Conservation (phyloP, 1,140 invertebrate species). For the Meloidogyne hapla region DNA sequence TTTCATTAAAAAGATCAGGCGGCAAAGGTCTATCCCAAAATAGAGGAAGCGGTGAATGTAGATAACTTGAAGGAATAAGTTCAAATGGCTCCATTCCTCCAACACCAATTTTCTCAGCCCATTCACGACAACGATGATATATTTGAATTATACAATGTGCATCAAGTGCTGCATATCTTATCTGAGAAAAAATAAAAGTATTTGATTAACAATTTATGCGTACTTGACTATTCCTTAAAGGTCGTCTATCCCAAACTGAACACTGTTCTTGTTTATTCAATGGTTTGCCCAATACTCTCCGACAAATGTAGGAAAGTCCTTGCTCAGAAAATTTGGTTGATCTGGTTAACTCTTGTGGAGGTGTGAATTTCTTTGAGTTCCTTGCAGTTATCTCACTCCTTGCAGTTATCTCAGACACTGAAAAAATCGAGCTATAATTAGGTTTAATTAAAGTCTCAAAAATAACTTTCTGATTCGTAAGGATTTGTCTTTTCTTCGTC, state of each 20-base stretch:
- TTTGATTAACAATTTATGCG: not conserved
- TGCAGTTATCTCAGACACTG: not conserved
- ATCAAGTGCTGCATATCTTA: slow-evolving; percentile 24
- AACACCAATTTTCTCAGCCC: slow-evolving; percentile 6
- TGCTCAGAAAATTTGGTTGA: slow-evolving; percentile 6
- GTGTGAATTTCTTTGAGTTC: not conserved
- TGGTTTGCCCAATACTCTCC: slow-evolving; percentile 18
- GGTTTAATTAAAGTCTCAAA: not conserved
- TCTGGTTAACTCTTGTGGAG: not conserved
- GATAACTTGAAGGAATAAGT: slow-evolving; percentile 2
- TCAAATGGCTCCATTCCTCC: slow-evolving; percentile 5
- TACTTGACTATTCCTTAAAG: slow-evolving; percentile 12
- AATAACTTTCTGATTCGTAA: not conserved
- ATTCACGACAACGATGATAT: slow-evolving; percentile 19
- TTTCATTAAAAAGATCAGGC: not conserved
- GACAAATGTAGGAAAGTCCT: slow-evolving; percentile 24
- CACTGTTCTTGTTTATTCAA: slow-evolving; percentile 30
- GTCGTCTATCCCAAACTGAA: slow-evolving; percentile 26
- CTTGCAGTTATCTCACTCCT: too few relatives aligned
- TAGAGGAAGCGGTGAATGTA: slow-evolving; percentile 18
- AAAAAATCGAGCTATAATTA: too few relatives aligned
- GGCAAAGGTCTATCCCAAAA: slow-evolving; percentile 19
- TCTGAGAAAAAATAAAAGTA: slow-evolving; percentile 8
- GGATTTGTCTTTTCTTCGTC: not conserved
- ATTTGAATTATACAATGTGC: slow-evolving; percentile 24